phyloP scores from a whole-genome alignment of 1,140 invertebrate species.

The Pseudachorutes palmiensis region DNA sequence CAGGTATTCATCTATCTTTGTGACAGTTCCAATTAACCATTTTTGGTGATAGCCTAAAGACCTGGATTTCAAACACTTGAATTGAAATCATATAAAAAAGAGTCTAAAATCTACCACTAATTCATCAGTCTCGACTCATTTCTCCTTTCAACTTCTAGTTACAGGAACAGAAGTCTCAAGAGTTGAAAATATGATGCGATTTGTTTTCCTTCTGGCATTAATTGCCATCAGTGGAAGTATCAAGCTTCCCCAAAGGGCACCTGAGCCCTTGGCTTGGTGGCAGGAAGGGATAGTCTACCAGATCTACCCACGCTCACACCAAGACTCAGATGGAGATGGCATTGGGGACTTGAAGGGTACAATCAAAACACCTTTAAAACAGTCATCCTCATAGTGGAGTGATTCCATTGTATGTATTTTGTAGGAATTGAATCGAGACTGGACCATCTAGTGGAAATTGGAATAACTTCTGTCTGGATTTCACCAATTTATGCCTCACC shows the following conservation, averaged over 20 bases:
- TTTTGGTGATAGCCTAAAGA: too few relatives aligned
- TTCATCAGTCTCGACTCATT: too few relatives aligned
- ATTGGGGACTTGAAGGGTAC: conserved; percentile 52
- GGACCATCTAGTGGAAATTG: conserved; percentile 46
- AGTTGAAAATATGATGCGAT: background rate
- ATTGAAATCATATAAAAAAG: too few relatives aligned
- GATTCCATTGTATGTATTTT: background rate
- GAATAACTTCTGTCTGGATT: conserved; percentile 52
- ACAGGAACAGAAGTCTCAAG: too few relatives aligned
- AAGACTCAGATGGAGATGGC: conserved; percentile 62
- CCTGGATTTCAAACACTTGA: too few relatives aligned
- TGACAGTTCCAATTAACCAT: too few relatives aligned
- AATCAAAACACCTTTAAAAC: background rate
- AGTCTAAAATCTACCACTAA: too few relatives aligned
- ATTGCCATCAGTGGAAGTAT: background rate
- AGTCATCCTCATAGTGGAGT: background rate
- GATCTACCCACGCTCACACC: conserved; percentile 66
- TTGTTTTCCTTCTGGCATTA: background rate
- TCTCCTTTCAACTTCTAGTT: too few relatives aligned
- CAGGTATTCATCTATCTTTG: too few relatives aligned
- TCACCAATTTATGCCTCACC: conserved; percentile 53
- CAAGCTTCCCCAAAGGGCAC: background rate
- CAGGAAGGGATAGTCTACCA: conserved; percentile 64
- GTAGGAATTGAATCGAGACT: conserved; percentile 44
- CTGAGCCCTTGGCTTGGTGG: conserved; percentile 53